Conservation (phyloP, 2,888 invertebrate species). For the Papilio gigon region DNA sequence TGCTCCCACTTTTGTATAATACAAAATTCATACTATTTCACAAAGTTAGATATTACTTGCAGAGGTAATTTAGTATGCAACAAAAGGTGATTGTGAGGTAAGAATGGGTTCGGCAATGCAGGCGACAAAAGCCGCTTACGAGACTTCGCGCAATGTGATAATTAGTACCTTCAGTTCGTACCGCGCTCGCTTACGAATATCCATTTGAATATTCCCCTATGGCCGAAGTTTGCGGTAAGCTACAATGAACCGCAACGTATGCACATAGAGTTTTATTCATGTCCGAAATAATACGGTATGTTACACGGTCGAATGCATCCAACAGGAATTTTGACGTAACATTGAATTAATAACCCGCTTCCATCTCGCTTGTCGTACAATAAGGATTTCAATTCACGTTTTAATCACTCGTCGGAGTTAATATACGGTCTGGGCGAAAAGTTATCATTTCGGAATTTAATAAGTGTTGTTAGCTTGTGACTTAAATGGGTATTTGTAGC, state of each 20-base stretch:
- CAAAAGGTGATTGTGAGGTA: conserved; percentile 34
- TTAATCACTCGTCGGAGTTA: conserved; percentile 59
- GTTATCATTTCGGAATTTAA: conserved; percentile 50
- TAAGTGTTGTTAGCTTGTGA: conserved; percentile 38
- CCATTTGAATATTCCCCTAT: conserved; percentile 66
- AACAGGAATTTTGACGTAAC: conserved; percentile 64
- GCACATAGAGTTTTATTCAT: conserved; percentile 71
- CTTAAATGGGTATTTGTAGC: conserved; percentile 38
- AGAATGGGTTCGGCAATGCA: conserved; percentile 43
- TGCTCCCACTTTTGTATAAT: too few species aligned
- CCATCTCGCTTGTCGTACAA: conserved; percentile 53
- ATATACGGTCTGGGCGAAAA: conserved; percentile 53
- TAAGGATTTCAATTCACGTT: conserved; percentile 62
- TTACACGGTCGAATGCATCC: conserved; percentile 55
- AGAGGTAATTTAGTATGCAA: conserved; percentile 14
- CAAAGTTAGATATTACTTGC: conserved; percentile 7
- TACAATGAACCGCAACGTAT: conserved; percentile 54
- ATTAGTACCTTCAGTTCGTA: conserved; percentile 65
- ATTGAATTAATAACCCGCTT: conserved; percentile 70
- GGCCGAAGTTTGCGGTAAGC: conserved; percentile 61
- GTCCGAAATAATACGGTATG: conserved; percentile 73
- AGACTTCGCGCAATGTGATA: conserved; percentile 49
- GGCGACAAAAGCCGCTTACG: conserved; percentile 41
- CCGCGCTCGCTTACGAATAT: conserved; percentile 36
- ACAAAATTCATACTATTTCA: background rate